Evolutionary conservation across 2,797 vertebrate genomes (phyloP).

Genomic region (Myotis vivesi): DNA sequence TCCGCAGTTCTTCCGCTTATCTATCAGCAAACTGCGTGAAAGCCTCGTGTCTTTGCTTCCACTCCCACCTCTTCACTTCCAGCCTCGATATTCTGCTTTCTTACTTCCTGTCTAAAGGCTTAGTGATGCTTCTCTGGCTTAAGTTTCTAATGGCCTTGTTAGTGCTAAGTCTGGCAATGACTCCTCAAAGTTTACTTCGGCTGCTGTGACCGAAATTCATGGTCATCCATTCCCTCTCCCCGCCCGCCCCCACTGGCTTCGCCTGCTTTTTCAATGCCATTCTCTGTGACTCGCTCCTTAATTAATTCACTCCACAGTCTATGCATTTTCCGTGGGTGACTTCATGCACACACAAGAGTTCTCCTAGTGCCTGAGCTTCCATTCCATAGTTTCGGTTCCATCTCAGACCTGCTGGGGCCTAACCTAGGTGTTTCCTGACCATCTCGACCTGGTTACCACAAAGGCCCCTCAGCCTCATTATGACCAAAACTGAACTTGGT

Average conservation of each 20-base stretch:
- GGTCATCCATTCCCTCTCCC: background rate
- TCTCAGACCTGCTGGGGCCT: background rate
- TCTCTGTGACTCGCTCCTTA: background rate
- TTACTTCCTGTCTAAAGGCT: background rate
- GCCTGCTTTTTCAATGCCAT: background rate
- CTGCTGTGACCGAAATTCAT: background rate
- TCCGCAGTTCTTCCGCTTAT: background rate
- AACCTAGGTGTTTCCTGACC: background rate
- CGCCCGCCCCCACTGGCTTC: background rate
- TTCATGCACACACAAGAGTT: background rate
- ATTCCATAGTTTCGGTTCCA: background rate
- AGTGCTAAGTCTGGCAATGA: background rate
- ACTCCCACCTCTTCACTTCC: no score
- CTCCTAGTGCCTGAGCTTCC: background rate
- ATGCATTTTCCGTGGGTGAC: background rate
- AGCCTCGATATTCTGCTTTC: background rate
- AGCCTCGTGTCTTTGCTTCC: no score
- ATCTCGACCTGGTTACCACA: background rate
- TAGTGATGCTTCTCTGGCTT: background rate
- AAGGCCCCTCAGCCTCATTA: background rate
- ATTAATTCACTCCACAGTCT: background rate
- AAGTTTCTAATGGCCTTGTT: background rate
- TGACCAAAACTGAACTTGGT: background rate
- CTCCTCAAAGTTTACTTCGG: background rate
- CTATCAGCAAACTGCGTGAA: background rate